These are phyloP conservation scores for Lithobates pipiens DNA, from an alignment of 2,797 vertebrate genomes.

Conservation along the genomic window DNA sequence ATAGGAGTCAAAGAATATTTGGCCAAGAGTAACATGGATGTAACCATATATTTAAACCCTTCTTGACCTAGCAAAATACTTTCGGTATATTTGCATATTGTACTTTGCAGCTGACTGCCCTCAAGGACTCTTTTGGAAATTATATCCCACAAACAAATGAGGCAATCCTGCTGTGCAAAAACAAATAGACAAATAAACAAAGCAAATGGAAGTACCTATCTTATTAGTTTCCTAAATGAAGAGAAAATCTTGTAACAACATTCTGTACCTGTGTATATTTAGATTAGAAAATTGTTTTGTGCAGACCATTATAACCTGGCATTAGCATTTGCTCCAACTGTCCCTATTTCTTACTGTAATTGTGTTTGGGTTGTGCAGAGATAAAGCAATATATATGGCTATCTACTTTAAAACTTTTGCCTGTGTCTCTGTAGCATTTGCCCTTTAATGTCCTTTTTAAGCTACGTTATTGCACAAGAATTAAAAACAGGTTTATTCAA, in stretches of 20 bases:
- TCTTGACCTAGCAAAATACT: constrained; percentile 49
- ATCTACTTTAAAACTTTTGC: constrained; percentile 6
- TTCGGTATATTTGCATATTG: constrained; percentile 52
- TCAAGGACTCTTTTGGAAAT: constrained; percentile 57
- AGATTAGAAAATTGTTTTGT: constrained; percentile 61
- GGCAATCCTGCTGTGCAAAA: constrained; percentile 51
- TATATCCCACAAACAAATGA: constrained; percentile 59
- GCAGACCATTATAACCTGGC: constrained; percentile 57
- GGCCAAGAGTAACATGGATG: neutral
- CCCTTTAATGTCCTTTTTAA: constrained; percentile 20
- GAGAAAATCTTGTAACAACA: constrained; percentile 58
- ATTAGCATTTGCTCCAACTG: constrained; percentile 55
- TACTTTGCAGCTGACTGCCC: constrained; percentile 52
- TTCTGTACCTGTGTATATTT: constrained; percentile 61
- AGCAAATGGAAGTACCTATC: constrained; percentile 61
- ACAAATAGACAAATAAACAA: constrained; percentile 62
- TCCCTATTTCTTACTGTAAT: constrained; percentile 58
- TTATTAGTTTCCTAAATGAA: constrained; percentile 63
- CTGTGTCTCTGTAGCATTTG: neutral
- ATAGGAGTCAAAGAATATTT: neutral
- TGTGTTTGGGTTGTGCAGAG: constrained; percentile 42
- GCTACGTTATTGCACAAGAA: neutral
- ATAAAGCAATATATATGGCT: constrained; percentile 21
- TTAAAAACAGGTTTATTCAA: neutral
- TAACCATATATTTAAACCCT: neutral